Base-by-base conservation (phyloP, 2,113 vertebrate genomes). In the Oreocharis arfaki region DNA sequence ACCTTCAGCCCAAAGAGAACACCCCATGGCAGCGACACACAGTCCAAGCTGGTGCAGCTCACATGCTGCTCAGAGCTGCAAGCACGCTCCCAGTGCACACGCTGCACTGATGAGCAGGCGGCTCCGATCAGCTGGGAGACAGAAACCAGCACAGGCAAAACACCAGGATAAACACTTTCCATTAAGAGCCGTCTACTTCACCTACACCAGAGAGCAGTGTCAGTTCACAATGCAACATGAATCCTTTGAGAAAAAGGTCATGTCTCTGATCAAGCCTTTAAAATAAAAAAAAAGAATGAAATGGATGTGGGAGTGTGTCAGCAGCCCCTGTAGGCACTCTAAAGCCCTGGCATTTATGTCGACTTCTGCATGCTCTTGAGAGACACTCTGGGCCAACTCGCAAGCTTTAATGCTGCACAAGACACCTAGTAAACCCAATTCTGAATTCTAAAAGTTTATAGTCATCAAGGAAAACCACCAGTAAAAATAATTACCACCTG, bases 11-110 rank as follows among this genome's bases (percentile, higher is more conserved):
- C 0, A 0, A 49, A 68, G 49, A 33, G 33, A 33, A 56, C 42
- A 44, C 3, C 46, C n/a, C 67, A 46, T 2, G 20, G 41, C 78
- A 93, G 92, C 7, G 0, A 32, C 15, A n/a, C 0, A 0, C 61
- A 68, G 61, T 4, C 63, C 46, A 11, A 42, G 30, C 0, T 3
- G 13, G 22, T 33, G 89, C 84, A 16, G 64, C 47, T 77, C 49
- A 50, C 7, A 8, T 3, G 61, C 73, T 37, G 63, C 85, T 21
- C 73, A 67, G 49, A 84, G 80, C 73, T 9, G 37, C 4, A 3
- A 57, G 71, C 39, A 20, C 19, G 10, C 46, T 52, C 32, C 55
- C 23, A 16, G 76, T 42, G 37, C 76, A 33, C 18, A 20, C 5
- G 10, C 52, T 63, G 76, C 91, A 6, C 61, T 19, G 86, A 46